phyloP scores from a whole-genome alignment of 1,140 invertebrate genomes.

The Delia radicum region DNA sequence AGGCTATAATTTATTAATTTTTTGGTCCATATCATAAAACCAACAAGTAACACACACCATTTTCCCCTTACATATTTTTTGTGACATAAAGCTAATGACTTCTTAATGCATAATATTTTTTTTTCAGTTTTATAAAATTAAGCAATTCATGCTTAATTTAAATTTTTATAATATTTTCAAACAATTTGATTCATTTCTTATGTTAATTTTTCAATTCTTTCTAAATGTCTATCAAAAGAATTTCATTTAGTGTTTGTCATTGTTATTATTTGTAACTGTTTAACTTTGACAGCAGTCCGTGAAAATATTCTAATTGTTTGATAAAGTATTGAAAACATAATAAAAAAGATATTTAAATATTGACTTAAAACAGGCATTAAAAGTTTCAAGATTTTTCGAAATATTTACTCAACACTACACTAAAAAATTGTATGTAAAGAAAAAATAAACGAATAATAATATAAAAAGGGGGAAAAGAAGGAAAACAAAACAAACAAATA shows the following conservation, averaged over 20 bases:
- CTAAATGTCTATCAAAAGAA: neutral
- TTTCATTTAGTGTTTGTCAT: neutral
- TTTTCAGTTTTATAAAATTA: no score
- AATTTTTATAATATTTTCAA: neutral
- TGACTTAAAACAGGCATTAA: neutral
- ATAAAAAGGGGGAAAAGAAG: neutral
- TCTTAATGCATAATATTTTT: neutral
- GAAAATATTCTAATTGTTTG: conserved; percentile 11
- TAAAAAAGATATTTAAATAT: neutral
- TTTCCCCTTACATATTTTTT: no score
- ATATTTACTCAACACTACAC: neutral
- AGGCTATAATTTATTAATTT: no score
- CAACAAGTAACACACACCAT: no score
- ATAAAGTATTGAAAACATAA: neutral
- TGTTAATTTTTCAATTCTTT: no score
- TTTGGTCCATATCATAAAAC: no score
- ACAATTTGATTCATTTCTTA: neutral
- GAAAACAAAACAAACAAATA: neutral
- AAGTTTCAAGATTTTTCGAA: neutral
- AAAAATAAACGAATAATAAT: neutral
- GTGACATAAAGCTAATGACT: neutral
- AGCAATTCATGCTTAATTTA: neutral
- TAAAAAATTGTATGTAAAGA: neutral
- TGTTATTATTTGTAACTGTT: neutral
- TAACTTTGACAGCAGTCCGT: neutral